phyloP scores from a whole-genome alignment of 2,797 vertebrate species.

The Staurois parvus region DNA sequence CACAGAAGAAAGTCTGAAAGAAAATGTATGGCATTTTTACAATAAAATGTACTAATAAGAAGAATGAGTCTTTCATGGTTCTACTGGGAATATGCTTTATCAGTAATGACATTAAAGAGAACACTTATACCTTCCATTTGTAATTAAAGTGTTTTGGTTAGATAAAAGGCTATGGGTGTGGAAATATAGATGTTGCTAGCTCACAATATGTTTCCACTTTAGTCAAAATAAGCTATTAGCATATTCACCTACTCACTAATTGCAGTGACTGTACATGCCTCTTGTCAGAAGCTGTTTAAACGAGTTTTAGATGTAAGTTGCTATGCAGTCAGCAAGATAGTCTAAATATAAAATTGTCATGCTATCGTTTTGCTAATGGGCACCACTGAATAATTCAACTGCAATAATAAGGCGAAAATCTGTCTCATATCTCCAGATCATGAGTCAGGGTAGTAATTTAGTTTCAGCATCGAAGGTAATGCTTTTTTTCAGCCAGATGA shows the following conservation, averaged over 20 bases:
- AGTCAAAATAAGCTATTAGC: slow-evolving; percentile 62
- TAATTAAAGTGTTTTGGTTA: slow-evolving; percentile 63
- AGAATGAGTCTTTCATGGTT: slow-evolving; percentile 72
- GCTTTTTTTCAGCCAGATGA: slow-evolving; percentile 67
- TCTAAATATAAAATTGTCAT: slow-evolving; percentile 84
- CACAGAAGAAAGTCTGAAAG: slow-evolving; percentile 68
- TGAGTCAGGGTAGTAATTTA: slow-evolving; percentile 80
- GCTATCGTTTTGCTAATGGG: slow-evolving; percentile 80
- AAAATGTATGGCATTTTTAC: slow-evolving; percentile 70
- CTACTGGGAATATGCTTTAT: slow-evolving; percentile 63
- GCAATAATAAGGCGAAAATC: slow-evolving; percentile 79
- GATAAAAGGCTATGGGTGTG: slow-evolving; percentile 63
- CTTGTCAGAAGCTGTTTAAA: slow-evolving; percentile 75
- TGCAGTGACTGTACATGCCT: slow-evolving; percentile 72
- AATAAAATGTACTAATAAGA: slow-evolving; percentile 72
- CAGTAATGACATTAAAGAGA: slow-evolving; percentile 35
- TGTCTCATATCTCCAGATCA: slow-evolving; percentile 76
- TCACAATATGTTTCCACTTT: slow-evolving; percentile 65
- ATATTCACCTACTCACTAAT: slow-evolving; percentile 76
- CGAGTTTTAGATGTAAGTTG: slow-evolving; percentile 75
- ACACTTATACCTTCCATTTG: slow-evolving; percentile 67
- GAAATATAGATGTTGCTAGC: slow-evolving; percentile 61
- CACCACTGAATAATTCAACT: slow-evolving; percentile 87
- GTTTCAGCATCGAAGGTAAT: slow-evolving; percentile 74
- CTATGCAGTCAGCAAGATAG: slow-evolving; percentile 76